Conservation (phyloP, 2,113 vertebrate genomes). For the Brachypteracias leptosomus region DNA sequence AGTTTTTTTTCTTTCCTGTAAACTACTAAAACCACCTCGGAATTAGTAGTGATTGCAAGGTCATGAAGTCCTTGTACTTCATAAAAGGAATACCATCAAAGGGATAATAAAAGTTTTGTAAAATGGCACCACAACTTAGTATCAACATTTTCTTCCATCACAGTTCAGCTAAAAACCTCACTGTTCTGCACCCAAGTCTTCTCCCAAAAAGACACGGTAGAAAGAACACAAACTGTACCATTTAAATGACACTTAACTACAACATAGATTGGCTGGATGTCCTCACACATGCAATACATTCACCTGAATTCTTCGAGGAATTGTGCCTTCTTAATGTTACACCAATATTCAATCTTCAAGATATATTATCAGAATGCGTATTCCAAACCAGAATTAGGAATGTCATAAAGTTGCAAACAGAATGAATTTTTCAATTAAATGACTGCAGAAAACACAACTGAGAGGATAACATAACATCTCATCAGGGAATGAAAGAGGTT, state of each 20-base stretch:
- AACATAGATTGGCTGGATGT: background rate
- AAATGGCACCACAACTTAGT: background rate
- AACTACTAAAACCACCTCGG: background rate
- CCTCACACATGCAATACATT: background rate
- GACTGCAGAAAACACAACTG: background rate
- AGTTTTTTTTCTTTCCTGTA: background rate
- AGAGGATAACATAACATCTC: conserved; percentile 10
- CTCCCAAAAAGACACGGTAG: background rate
- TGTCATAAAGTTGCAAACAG: background rate
- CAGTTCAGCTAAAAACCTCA: background rate
- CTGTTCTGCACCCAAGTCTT: background rate
- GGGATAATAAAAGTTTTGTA: background rate
- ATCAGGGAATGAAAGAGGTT: background rate
- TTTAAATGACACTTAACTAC: background rate
- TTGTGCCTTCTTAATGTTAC: background rate
- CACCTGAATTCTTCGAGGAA: background rate
- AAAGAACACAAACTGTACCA: background rate
- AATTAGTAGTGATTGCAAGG: background rate
- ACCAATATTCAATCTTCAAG: background rate
- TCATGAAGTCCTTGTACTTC: background rate
- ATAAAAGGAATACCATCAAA: background rate
- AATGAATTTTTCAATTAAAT: conserved; percentile 47
- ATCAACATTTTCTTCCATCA: background rate
- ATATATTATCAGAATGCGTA: background rate
- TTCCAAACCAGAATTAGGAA: background rate